Percentiles rank a stretch among this genome's conserved stretches.
Conservation (phyloP, 2,113 vertebrate species). For the Barbus barbus region DNA sequence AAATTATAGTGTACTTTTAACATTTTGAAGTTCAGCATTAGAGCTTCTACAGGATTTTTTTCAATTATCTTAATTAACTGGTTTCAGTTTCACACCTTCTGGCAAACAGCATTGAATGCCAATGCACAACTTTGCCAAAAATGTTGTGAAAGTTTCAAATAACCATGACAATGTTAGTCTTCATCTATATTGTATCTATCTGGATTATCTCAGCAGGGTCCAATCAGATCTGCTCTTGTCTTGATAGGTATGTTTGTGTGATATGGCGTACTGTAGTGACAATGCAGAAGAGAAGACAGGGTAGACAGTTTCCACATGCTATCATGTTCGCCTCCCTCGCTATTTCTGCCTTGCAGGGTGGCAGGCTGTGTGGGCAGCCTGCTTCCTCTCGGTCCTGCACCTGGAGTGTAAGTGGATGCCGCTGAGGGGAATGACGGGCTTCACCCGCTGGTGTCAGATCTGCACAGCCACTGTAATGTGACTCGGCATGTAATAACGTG, state of each 20-base stretch:
- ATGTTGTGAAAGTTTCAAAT: slow-evolving; percentile 10
- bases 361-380: slow-evolving; percentile 21
- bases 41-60: background rate
- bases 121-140: background rate
- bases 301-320: slow-evolving; percentile 45
- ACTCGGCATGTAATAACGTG: slow-evolving; percentile 44
- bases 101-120: background rate
- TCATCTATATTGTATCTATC: background rate
- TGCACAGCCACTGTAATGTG: slow-evolving; percentile 40
- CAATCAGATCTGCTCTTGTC: slow-evolving; percentile 5
- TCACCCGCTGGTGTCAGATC: slow-evolving; percentile 32
- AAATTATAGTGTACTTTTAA: background rate
- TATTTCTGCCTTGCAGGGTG: slow-evolving; percentile 29
- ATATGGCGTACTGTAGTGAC: slow-evolving; percentile 26
- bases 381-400: slow-evolving; percentile 44
- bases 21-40: background rate
- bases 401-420: slow-evolving; percentile 34
- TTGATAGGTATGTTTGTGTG: slow-evolving; percentile 35
- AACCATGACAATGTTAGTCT: background rate
- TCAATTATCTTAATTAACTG: background rate
- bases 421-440: slow-evolving; percentile 18
- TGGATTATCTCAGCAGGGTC: background rate
- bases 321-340: background rate
- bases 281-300: slow-evolving; percentile 15
- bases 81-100: background rate